Percentiles rank a stretch among this genome's conserved stretches.
Conservation (phyloP, 2,888 invertebrate species). For the Volucella inflata region DNA sequence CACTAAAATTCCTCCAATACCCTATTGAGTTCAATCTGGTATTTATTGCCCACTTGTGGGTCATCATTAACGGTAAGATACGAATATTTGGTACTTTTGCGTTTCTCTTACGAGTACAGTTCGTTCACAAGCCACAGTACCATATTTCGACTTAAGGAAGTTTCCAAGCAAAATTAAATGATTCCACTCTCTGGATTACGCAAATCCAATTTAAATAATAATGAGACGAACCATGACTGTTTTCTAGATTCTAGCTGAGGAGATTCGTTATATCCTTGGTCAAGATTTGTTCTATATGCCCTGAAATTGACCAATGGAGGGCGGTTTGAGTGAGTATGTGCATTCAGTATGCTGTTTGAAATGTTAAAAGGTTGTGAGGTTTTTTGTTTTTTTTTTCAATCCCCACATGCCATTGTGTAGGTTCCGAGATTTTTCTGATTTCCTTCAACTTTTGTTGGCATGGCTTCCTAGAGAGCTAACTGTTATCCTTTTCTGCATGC, state of each 20-base stretch:
- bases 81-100: slow-evolving; percentile 15
- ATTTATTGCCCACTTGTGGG: slow-evolving; percentile 64
- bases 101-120: neutral
- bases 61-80: slow-evolving; percentile 51
- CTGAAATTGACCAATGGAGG: neutral
- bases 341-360: too few relatives aligned
- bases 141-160: slow-evolving; percentile 7
- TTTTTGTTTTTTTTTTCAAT: too few relatives aligned
- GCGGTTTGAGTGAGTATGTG: neutral
- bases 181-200: slow-evolving; percentile 21
- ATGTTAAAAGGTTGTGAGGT: too few relatives aligned
- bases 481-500: slow-evolving; percentile 1
- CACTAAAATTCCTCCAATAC: slow-evolving; percentile 34
- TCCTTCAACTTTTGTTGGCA: neutral
- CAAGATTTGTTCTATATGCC: neutral
- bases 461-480: neutral
- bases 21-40: slow-evolving; percentile 52
- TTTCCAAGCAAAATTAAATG: slow-evolving; percentile 35
- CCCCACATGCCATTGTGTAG: neutral
- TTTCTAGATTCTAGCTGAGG: neutral
- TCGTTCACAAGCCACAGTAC: neutral
- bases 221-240: neutral
- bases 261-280: slow-evolving; percentile 2
- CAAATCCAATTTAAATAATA: slow-evolving; percentile 50
- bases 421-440: neutral